Percentiles rank a stretch among this genome's conserved stretches.
phyloP scores from a whole-genome alignment of 2,113 vertebrate species.

The Loxodonta africana region DNA sequence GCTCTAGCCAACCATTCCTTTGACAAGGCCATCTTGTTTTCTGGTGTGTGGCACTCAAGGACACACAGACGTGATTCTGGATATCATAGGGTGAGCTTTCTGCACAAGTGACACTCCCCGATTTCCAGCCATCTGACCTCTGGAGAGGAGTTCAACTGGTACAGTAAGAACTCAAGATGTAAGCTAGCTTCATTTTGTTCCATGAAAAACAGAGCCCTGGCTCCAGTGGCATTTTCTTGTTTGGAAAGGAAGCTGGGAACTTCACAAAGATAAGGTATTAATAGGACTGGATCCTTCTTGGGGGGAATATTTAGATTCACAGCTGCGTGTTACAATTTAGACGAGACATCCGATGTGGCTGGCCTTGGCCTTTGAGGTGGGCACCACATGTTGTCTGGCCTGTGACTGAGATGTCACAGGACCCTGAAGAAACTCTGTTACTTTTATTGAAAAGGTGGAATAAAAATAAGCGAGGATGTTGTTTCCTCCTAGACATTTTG shows the following conservation, averaged over 20 bases:
- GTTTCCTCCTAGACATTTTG: neutral
- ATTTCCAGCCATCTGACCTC: neutral
- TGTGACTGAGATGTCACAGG: neutral
- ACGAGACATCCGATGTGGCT: neutral
- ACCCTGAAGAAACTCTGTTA: neutral
- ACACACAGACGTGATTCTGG: neutral
- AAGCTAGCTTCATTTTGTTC: neutral
- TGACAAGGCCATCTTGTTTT: neutral
- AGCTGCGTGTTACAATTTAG: neutral
- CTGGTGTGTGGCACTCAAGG: neutral
- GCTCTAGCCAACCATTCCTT: neutral
- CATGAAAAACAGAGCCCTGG: neutral
- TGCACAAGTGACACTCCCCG: neutral
- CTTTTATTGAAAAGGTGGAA: neutral
- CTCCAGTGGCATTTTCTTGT: neutral
- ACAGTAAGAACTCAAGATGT: neutral
- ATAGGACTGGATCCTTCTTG: neutral
- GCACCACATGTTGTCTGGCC: neutral
- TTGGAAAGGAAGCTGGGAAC: neutral
- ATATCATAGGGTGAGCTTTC: neutral
- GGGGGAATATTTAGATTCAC: neutral
- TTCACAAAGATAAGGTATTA: slow-evolving; percentile 9
- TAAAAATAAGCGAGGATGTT: neutral
- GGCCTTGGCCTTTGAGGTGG: neutral
- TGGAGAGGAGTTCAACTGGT: neutral